Evolutionary conservation across 2,797 vertebrate species (phyloP).

Genomic region (Arrhamphus sclerolepis): DNA sequence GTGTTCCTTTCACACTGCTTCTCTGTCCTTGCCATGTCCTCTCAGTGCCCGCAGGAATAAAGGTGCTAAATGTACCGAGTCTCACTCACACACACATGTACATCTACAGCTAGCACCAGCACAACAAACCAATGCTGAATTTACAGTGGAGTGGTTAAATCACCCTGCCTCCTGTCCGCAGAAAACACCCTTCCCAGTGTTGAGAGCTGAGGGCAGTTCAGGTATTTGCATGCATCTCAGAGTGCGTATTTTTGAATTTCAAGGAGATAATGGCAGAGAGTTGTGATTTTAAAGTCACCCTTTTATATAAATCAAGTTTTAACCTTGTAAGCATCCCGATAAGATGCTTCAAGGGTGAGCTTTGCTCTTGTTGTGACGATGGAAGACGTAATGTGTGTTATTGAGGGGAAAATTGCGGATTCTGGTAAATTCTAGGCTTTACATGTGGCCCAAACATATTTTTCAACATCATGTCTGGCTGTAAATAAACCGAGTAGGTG

Average conservation of each 20-base stretch:
- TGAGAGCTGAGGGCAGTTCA: constrained; percentile 41
- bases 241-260: constrained; percentile 22
- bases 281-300: constrained; percentile 1
- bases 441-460: no score
- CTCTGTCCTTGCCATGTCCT: constrained; percentile 53
- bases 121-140: constrained; percentile 80
- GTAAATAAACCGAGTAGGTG: no score
- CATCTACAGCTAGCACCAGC: constrained; percentile 65
- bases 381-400: no score
- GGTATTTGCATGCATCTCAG: constrained; percentile 29
- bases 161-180: constrained; percentile 55
- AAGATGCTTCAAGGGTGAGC: no score
- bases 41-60: constrained; percentile 48
- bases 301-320: neutral
- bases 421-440: no score
- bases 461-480: no score
- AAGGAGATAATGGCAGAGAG: constrained; percentile 16
- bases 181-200: constrained; percentile 53
- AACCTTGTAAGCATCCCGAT: no score
- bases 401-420: no score
- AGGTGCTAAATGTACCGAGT: constrained; percentile 62
- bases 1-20: constrained; percentile 32
- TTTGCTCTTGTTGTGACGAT: no score
- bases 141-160: constrained; percentile 83
- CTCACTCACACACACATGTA: constrained; percentile 30